Conservation (phyloP, 1,140 invertebrate species). For the Nebria ingens region DNA sequence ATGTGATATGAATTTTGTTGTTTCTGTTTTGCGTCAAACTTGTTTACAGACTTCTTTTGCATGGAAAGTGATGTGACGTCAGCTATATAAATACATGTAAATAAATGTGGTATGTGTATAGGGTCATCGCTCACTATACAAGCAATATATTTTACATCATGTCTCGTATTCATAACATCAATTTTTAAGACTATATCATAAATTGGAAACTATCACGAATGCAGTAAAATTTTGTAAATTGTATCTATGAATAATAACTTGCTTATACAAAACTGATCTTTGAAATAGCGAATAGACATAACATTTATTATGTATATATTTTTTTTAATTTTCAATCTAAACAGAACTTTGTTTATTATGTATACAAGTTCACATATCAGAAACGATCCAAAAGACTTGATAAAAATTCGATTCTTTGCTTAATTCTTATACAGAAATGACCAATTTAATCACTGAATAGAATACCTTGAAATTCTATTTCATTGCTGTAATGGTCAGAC, state of each 20-base stretch:
- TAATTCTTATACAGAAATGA: too few species aligned
- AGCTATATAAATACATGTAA: neutral
- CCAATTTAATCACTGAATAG: too few species aligned
- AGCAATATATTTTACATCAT: neutral
- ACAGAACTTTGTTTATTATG: too few species aligned
- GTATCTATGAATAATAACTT: neutral
- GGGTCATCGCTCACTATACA: neutral
- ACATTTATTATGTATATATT: too few species aligned
- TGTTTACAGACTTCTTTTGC: neutral
- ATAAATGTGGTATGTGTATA: neutral
- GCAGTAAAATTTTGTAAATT: neutral
- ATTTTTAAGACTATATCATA: neutral
- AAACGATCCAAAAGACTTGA: too few species aligned
- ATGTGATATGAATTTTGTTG: neutral
- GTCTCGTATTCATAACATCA: neutral
- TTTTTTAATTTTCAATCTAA: too few species aligned
- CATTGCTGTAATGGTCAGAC: too few species aligned
- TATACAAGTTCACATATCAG: too few species aligned
- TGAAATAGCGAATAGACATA: too few species aligned
- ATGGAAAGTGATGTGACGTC: neutral
- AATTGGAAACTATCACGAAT: neutral
- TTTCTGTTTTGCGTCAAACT: neutral
- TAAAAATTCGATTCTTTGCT: too few species aligned
- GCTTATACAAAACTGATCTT: too few species aligned
- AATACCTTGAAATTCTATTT: too few species aligned